These are phyloP conservation scores for Sander lucioperca DNA, from an alignment of 2,113 vertebrate genomes.

Conservation along the genomic window DNA sequence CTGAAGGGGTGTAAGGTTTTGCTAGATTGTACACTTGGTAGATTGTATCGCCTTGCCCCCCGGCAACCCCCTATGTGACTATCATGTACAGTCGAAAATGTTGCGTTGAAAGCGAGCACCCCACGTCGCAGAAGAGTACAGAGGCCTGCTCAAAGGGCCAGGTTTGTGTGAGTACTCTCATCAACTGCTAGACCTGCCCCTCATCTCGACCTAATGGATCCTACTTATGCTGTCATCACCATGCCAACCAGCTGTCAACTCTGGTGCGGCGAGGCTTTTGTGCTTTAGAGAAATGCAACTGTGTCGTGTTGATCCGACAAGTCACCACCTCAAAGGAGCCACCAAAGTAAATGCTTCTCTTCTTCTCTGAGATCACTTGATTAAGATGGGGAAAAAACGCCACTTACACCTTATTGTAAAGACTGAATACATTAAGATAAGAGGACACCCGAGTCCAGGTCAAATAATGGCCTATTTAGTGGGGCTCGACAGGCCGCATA, in stretches of 20 bases:
- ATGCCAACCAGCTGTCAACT: conserved; percentile 80
- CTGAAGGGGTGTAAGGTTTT: conserved; percentile 81
- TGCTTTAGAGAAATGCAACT: conserved; percentile 56
- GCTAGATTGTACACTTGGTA: conserved; percentile 66
- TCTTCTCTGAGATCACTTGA: conserved; percentile 63
- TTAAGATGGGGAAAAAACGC: not conserved
- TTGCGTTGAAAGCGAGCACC: conserved; percentile 57
- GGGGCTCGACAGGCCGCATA: conserved; percentile 55
- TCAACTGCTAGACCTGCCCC: conserved; percentile 66
- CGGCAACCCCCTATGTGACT: conserved; percentile 68
- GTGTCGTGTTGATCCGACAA: conserved; percentile 65
- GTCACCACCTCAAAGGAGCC: conserved; percentile 69
- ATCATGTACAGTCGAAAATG: conserved; percentile 77
- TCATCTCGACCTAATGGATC: conserved; percentile 70
- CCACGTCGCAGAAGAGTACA: conserved; percentile 51
- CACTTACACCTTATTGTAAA: conserved; percentile 66
- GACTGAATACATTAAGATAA: conserved; percentile 70
- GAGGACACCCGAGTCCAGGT: conserved; percentile 69
- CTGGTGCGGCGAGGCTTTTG: conserved; percentile 61
- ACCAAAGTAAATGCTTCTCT: conserved; percentile 64
- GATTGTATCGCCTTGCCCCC: conserved; percentile 67
- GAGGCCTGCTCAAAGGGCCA: conserved; percentile 52
- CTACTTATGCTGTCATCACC: conserved; percentile 84
- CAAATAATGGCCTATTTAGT: conserved; percentile 75
- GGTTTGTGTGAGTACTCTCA: conserved; percentile 75